phyloP scores from a whole-genome alignment of 2,888 invertebrate genomes.

The Himalopsyche anomala region DNA sequence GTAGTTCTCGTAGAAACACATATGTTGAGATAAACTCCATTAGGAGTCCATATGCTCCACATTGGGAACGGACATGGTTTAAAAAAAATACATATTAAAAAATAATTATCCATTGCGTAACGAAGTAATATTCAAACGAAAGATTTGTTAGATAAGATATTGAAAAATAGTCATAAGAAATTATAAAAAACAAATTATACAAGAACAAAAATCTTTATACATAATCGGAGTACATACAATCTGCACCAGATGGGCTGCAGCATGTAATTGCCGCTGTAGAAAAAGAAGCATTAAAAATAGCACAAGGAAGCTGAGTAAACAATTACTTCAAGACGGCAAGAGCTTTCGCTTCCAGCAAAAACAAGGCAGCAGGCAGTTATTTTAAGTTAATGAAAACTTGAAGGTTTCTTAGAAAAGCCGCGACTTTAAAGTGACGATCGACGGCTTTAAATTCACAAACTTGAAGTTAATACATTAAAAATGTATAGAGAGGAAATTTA shows the following conservation, averaged over 20 bases:
- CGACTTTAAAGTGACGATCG: constrained; percentile 4
- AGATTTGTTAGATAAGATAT: too few species aligned
- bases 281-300: not conserved
- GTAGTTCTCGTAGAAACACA: too few species aligned
- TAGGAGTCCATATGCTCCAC: too few species aligned
- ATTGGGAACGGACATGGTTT: too few species aligned
- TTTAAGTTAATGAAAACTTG: constrained; percentile 31
- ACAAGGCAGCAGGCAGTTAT: constrained; percentile 8
- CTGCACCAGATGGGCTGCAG: not conserved
- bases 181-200: too few species aligned
- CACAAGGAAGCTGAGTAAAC: constrained; percentile 27
- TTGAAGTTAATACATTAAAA: constrained; percentile 1
- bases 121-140: too few species aligned
- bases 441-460: not conserved
- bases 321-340: constrained; percentile 22
- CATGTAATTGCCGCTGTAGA: not conserved
- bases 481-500: not conserved
- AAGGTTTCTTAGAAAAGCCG: constrained; percentile 13
- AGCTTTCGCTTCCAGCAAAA: constrained; percentile 34
- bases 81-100: too few species aligned
- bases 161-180: too few species aligned
- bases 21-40: too few species aligned
- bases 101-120: too few species aligned
- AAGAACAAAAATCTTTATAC: not conserved
- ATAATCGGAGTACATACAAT: not conserved